A percentile compares a stretch with the other conserved stretches of the same genome.
These are phyloP conservation scores for Dynastes hyllus DNA, from an alignment of 2,888 invertebrate genomes.

Conservation along the genomic window DNA sequence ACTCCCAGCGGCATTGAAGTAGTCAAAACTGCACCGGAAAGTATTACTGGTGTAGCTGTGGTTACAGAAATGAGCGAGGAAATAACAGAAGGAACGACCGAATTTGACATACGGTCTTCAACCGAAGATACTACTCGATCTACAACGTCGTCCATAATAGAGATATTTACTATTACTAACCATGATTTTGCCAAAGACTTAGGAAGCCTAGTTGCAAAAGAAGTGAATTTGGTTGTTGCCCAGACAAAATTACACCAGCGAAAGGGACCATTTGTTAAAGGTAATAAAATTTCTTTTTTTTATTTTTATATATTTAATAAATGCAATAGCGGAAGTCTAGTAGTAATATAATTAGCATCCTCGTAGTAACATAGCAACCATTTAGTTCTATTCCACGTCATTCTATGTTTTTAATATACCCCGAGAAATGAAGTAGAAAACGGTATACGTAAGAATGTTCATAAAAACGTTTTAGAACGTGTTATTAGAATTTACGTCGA, in stretches of 20 bases:
- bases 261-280: conserved; percentile 87
- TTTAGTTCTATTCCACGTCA: too few relatives aligned
- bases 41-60: conserved; percentile 49
- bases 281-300: conserved; percentile 63
- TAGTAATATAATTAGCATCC: too few relatives aligned
- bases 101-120: conserved; percentile 63
- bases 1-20: neutral
- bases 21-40: conserved; percentile 14
- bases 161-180: conserved; percentile 72
- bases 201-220: conserved; percentile 76
- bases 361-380: too few relatives aligned
- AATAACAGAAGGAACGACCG: conserved; percentile 38
- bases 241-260: conserved; percentile 84
- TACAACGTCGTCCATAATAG: conserved; percentile 15
- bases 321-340: too few relatives aligned
- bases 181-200: conserved; percentile 76
- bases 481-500: too few relatives aligned
- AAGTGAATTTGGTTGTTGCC: conserved; percentile 88
- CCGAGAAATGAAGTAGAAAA: too few relatives aligned
- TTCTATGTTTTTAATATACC: too few relatives aligned
- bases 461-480: too few relatives aligned
- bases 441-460: too few relatives aligned
- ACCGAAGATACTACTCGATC: conserved; percentile 54
- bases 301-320: too few relatives aligned
- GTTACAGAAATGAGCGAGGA: conserved; percentile 44